phyloP scores from a whole-genome alignment of 2,797 vertebrate genomes.

The Chiloscyllium punctatum region DNA sequence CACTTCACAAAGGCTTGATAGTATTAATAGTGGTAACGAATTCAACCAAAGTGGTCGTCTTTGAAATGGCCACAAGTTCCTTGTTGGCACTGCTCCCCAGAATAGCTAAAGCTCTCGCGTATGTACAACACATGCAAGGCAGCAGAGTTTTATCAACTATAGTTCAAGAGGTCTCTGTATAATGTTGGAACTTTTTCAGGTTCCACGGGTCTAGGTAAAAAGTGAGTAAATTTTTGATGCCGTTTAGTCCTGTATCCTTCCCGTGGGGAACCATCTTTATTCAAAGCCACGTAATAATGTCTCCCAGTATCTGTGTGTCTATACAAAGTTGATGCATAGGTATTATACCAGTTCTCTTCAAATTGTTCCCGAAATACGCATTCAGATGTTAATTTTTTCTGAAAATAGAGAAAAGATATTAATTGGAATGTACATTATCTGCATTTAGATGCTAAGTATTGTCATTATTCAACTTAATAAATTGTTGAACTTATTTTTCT shows the following conservation, averaged over 20 bases:
- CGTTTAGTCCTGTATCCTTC: slow-evolving; percentile 95
- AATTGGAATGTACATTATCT: not conserved
- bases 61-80: slow-evolving; percentile 14
- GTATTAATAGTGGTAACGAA: slow-evolving; percentile 30
- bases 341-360: slow-evolving; percentile 99
- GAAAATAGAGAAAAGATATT: slow-evolving; percentile 42
- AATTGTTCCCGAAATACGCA: slow-evolving; percentile 98
- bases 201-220: slow-evolving; percentile 88
- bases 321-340: slow-evolving; percentile 91
- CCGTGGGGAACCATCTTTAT: slow-evolving; percentile 93
- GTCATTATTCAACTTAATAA: not conserved
- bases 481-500: not conserved
- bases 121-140: slow-evolving; percentile 47
- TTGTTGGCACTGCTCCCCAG: slow-evolving; percentile 19
- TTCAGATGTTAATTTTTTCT: slow-evolving; percentile 94
- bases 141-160: slow-evolving; percentile 76
- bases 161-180: slow-evolving; percentile 88
- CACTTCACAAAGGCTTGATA: slow-evolving; percentile 8
- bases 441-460: not conserved
- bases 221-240: slow-evolving; percentile 97
- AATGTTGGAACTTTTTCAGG: slow-evolving; percentile 85
- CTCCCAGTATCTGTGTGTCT: slow-evolving; percentile 85
- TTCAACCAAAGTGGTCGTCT: slow-evolving; percentile 5
- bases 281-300: slow-evolving; percentile 92
- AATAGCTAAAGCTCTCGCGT: slow-evolving; percentile 42